A percentile compares a stretch with the other conserved stretches of the same genome.
These are phyloP conservation scores for Podarcis cretensis DNA, from an alignment of 2,113 vertebrate species.

Conservation along the genomic window DNA sequence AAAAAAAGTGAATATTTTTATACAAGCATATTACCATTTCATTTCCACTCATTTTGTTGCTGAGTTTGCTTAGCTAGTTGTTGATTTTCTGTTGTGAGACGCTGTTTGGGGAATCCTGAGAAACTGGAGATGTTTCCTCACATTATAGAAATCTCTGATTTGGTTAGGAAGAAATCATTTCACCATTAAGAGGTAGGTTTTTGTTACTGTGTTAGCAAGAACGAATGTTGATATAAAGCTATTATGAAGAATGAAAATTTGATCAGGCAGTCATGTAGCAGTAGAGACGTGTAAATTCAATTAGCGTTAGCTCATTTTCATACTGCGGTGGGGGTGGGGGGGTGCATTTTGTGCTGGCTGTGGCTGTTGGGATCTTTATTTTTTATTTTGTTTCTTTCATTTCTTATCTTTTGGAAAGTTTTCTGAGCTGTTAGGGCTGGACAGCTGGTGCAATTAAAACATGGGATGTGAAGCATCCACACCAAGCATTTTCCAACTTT, in stretches of 20 bases:
- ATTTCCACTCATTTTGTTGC: slow-evolving; percentile 22
- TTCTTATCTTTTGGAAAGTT: too few relatives aligned
- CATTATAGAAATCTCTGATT: slow-evolving; percentile 29
- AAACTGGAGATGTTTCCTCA: slow-evolving; percentile 5
- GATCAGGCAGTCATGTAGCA: not conserved
- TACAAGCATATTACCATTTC: not conserved
- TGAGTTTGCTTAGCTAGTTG: slow-evolving; percentile 20
- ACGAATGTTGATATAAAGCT: slow-evolving; percentile 11
- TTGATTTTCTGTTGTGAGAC: slow-evolving; percentile 16
- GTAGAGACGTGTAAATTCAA: not conserved
- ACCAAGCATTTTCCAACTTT: too few relatives aligned
- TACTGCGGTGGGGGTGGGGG: fast-evolving
- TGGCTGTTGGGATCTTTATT: not conserved
- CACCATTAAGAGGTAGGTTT: not conserved
- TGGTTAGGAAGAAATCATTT: not conserved
- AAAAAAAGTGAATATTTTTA: not conserved
- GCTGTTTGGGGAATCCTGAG: slow-evolving; percentile 17
- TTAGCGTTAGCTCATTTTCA: slow-evolving; percentile 5
- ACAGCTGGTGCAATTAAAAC: not conserved
- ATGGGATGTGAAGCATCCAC: not conserved
- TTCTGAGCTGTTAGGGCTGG: not conserved
- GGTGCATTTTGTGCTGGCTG: not conserved
- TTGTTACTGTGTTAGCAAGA: slow-evolving; percentile 46
- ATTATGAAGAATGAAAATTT: slow-evolving; percentile 30
- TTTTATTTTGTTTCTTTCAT: too few relatives aligned